Conservation (phyloP, 1,140 invertebrate genomes). For the Bombus haemorrhoidalis region DNA sequence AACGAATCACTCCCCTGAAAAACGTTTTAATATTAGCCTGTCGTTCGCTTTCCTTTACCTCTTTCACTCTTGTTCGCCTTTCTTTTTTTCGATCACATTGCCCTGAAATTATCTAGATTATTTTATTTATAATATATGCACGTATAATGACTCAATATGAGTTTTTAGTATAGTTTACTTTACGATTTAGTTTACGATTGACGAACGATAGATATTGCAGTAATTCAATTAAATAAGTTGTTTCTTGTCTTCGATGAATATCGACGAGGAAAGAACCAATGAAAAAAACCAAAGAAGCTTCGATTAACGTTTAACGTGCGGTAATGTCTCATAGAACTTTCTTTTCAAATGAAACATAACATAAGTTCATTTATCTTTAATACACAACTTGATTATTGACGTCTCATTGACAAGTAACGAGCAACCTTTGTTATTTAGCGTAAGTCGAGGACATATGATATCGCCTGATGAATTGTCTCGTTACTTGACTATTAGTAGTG, state of each 20-base stretch:
- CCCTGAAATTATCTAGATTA: not conserved
- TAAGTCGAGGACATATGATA: not conserved
- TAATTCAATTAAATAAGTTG: too few relatives aligned
- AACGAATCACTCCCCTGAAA: not conserved
- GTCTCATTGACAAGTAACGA: not conserved
- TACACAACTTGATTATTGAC: not conserved
- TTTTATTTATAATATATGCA: not conserved
- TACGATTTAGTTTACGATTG: not conserved
- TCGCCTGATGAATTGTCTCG: not conserved
- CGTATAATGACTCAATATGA: too few relatives aligned
- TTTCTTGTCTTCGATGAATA: too few relatives aligned
- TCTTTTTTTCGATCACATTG: not conserved
- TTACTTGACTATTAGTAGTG: not conserved
- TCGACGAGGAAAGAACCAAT: too few relatives aligned
- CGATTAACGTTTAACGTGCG: not conserved
- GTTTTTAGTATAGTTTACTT: too few relatives aligned
- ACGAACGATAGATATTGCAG: not conserved
- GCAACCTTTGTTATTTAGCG: not conserved
- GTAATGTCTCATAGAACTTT: not conserved
- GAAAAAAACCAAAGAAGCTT: too few relatives aligned
- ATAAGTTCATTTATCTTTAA: not conserved
- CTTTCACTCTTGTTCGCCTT: not conserved
- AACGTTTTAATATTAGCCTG: not conserved
- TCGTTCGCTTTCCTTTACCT: not conserved
- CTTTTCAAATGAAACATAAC: not conserved